Base-by-base conservation (phyloP, 2,797 vertebrate species). In the Sciaenops ocellatus region DNA sequence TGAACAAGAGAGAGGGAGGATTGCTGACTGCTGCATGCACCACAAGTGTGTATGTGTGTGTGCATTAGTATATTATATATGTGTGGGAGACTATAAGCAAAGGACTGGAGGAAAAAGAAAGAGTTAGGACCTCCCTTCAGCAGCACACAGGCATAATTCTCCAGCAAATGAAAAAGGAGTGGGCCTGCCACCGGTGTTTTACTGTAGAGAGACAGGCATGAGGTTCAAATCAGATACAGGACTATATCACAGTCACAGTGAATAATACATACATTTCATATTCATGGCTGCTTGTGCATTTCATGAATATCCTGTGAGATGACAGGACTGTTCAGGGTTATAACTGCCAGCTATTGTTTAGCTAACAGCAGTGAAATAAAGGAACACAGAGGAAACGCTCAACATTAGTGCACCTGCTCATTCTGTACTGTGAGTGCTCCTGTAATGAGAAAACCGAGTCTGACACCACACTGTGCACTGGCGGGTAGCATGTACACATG, bases 181-280 rank as follows among this genome's bases (percentile, higher is more conserved):
- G 2, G 9, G 11, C 34, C 84, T 90, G 86, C 83, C 87, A 83
- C 60, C 2, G 24, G 78, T 76, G 79, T 79, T 88, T 89, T 82
- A 85, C 69, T 77, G 80, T 66, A 42, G 50, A 59, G 61, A 76
- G 57, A 87, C 79, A 63, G 30, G 73, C 79, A 78, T 46, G 64
- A 76, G 77, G 86, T 85, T 79, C 71, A 84, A 70, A 86, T 89
- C 79, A 82, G 69, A 83, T 62, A 54, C 56, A 76, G 54, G n/a
- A 63, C 73, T 52, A 71, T 48, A 85, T 89, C 80, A 83, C 74
- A 86, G 76, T 67, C 61, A 44, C 65, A 77, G 70, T 79, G 83
- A 89, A 89, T 84, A 84, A 92, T 60, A 78, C 69, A 75, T 71
- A 59, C 48, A 80, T 84, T 90, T 90, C 59, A 83, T 89, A 86